Evolutionary conservation across 1,140 invertebrate genomes (phyloP), one percentile per base, ranked within the genome.

Genomic region (Psix sp.): DNA sequence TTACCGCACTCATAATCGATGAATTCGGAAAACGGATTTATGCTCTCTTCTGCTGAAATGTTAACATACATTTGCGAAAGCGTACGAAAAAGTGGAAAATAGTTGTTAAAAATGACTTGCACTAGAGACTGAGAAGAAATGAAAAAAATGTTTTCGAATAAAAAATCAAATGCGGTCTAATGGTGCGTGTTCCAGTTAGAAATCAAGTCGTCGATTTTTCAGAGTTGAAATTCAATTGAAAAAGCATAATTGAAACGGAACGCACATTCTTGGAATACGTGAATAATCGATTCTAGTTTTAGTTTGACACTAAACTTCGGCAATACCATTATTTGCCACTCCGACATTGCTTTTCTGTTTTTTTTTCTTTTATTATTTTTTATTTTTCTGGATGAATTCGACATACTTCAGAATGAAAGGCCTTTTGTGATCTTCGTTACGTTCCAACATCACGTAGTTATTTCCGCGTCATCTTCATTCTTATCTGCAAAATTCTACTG

Each of bases 351-450:
- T 66, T 66, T 9, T 24, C 49, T 46, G 29, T 46, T 56, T 36
- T 49, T 56, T 39, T 65, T 65, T n/a, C n/a, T n/a, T n/a, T n/a
- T n/a, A n/a, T n/a, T n/a, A n/a, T n/a, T n/a, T n/a, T n/a, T n/a
- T 56, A 54, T 33, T 57, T 46, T 40, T 56, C 18, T 4, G 16
- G 16, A 21, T 16, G 26, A 56, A 56, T 49, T 49, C 52, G 38
- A 40, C 31, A 15, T 16, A 17, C 15, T 29, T 35, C 10, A 21
- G 10, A 66, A 57, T 45, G 38, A 59, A 68, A 52, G 35, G 16
- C 46, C 59, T 45, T 59, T 59, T 68, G 59, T 59, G 63, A 42
- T 45, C 54, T 51, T 68, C 65, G 59, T 59, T 68, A 52, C 38
- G 36, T 42, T 59, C 35, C 54, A 52, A 21, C 46, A 31, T 68